A percentile compares a stretch with the other conserved stretches of the same genome.
These are phyloP conservation scores for Magallana angulata DNA, from an alignment of 1,140 invertebrate species.

Conservation along the genomic window DNA sequence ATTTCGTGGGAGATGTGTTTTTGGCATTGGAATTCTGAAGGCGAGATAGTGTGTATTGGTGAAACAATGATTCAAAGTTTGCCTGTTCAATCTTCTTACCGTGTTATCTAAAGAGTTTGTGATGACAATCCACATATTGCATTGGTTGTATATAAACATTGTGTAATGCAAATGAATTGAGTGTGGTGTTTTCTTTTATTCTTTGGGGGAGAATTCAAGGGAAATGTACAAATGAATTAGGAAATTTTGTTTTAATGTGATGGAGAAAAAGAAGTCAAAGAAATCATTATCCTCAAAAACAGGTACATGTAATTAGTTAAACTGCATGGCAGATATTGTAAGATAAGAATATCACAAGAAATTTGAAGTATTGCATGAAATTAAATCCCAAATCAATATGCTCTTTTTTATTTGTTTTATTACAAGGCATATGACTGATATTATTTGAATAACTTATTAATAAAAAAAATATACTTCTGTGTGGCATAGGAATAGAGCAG, in stretches of 20 bases:
- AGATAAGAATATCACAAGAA: too few relatives aligned
- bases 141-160: constrained; percentile 21
- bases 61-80: neutral
- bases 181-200: neutral
- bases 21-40: constrained; percentile 5
- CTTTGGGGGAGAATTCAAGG: neutral
- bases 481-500: too few relatives aligned
- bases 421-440: too few relatives aligned
- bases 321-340: too few relatives aligned
- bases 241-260: neutral
- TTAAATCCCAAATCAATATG: too few relatives aligned
- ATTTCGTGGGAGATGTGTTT: constrained; percentile 10
- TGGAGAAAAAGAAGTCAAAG: constrained; percentile 30
- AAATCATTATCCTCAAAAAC: constrained; percentile 13
- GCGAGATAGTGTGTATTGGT: neutral
- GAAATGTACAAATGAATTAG: neutral
- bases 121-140: constrained; percentile 35
- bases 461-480: too few relatives aligned
- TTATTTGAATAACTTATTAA: too few relatives aligned
- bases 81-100: neutral
- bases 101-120: constrained; percentile 13
- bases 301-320: neutral
- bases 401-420: too few relatives aligned
- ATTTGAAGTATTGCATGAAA: too few relatives aligned
- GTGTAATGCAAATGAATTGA: neutral